Conservation (phyloP, 2,888 invertebrate species). For the Aphodius sticticus region DNA sequence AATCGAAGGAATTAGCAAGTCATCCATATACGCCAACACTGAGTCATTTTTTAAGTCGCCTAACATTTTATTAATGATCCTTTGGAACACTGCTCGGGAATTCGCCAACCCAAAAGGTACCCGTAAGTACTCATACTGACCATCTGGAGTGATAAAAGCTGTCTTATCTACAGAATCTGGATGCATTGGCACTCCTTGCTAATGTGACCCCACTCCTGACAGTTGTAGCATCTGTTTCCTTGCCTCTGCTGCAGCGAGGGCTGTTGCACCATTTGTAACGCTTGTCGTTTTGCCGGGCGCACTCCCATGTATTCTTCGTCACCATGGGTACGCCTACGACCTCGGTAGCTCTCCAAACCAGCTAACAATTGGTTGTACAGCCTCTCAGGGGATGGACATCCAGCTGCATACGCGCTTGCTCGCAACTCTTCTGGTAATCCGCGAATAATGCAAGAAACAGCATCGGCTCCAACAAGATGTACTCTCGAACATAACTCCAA, state of each 20-base stretch:
- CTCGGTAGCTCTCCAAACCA: slow-evolving; percentile 33
- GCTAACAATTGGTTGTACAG: slow-evolving; percentile 29
- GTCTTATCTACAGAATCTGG: too few relatives aligned
- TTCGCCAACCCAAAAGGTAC: slow-evolving; percentile 53
- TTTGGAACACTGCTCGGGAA: slow-evolving; percentile 46
- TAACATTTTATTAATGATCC: slow-evolving; percentile 37
- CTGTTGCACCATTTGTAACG: background rate
- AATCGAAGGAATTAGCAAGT: slow-evolving; percentile 42
- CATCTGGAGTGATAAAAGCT: too few relatives aligned
- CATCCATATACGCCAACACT: slow-evolving; percentile 31
- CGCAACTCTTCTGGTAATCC: slow-evolving; percentile 33
- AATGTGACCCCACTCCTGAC: slow-evolving; percentile 14
- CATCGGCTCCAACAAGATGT: background rate
- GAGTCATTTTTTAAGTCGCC: slow-evolving; percentile 36
- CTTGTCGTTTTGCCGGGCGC: background rate
- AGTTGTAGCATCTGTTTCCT: slow-evolving; percentile 7
- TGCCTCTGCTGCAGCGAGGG: background rate
- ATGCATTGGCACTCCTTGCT: background rate
- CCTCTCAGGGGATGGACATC: slow-evolving; percentile 29
- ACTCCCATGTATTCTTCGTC: background rate
- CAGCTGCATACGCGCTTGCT: slow-evolving; percentile 34
- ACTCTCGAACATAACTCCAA: background rate
- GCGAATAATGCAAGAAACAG: slow-evolving; percentile 31
- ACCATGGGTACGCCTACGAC: background rate
- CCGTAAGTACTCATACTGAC: slow-evolving; percentile 43